phyloP scores from a whole-genome alignment of 2,888 invertebrate species.

The Mesoligia furuncula region DNA sequence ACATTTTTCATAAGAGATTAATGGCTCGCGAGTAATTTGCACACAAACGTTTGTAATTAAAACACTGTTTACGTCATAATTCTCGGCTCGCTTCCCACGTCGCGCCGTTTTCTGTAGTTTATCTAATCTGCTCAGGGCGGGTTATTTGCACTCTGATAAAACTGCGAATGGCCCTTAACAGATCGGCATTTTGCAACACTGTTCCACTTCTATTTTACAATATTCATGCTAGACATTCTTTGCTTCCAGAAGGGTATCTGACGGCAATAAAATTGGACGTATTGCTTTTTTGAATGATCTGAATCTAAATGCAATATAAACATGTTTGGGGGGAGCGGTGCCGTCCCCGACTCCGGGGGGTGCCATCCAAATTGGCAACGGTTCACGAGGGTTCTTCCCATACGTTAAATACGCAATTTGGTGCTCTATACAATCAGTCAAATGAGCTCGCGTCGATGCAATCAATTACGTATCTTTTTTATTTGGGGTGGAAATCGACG shows the following conservation, averaged over 20 bases:
- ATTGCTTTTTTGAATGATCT: slow-evolving; percentile 78
- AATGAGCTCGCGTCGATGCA: slow-evolving; percentile 87
- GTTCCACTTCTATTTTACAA: slow-evolving; percentile 67
- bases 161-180: slow-evolving; percentile 83
- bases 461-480: slow-evolving; percentile 88
- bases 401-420: slow-evolving; percentile 89
- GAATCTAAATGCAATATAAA: slow-evolving; percentile 80
- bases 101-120: slow-evolving; percentile 80
- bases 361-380: slow-evolving; percentile 86
- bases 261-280: slow-evolving; percentile 62
- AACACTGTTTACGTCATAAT: slow-evolving; percentile 71
- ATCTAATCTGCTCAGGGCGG: slow-evolving; percentile 87
- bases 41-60: slow-evolving; percentile 72
- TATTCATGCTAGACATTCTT: slow-evolving; percentile 51
- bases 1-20: slow-evolving; percentile 68
- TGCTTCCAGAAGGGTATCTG: slow-evolving; percentile 48
- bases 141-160: slow-evolving; percentile 89
- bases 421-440: slow-evolving; percentile 87
- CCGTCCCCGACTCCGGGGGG: slow-evolving; percentile 73
- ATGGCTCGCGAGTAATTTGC: slow-evolving; percentile 68
- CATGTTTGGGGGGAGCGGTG: slow-evolving; percentile 73
- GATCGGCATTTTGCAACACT: slow-evolving; percentile 79
- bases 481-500: slow-evolving; percentile 72
- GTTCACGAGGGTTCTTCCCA: slow-evolving; percentile 86
- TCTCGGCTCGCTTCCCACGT: slow-evolving; percentile 78